Conservation (phyloP, 2,888 invertebrate species). For the Ennomos fuscantarius region DNA sequence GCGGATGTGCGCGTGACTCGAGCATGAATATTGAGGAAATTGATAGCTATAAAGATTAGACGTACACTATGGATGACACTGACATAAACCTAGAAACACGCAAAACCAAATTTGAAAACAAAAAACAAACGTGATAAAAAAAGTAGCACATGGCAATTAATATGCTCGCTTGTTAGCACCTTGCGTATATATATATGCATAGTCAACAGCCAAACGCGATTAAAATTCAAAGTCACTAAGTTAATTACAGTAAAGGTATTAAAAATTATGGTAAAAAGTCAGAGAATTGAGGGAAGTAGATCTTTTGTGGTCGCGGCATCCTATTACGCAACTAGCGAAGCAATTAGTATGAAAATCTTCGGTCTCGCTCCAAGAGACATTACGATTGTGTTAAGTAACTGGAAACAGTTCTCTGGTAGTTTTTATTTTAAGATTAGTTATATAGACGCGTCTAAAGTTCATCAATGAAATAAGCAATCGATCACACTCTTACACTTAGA, state of each 20-base stretch:
- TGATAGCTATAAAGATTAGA: constrained; percentile 19
- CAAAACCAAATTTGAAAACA: constrained; percentile 18
- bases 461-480: constrained; percentile 7
- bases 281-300: constrained; percentile 47
- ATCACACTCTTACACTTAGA: neutral
- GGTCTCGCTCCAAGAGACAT: constrained; percentile 61
- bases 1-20: constrained; percentile 64
- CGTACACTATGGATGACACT: neutral
- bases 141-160: constrained; percentile 19
- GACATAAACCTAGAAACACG: constrained; percentile 11
- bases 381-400: constrained; percentile 42
- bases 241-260: constrained; percentile 34
- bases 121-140: constrained; percentile 3
- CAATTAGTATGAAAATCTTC: constrained; percentile 68
- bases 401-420: constrained; percentile 34
- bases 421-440: constrained; percentile 32
- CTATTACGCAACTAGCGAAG: constrained; percentile 58
- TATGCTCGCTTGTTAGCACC: constrained; percentile 8
- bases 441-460: constrained; percentile 13
- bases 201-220: constrained; percentile 29
- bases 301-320: constrained; percentile 48
- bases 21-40: constrained; percentile 34
- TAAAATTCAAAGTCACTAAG: constrained; percentile 43
- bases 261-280: constrained; percentile 39
- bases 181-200: constrained; percentile 21